Percentiles rank a stretch among this genome's conserved stretches.
These are phyloP conservation scores for Eupelmus urozonus DNA, from an alignment of 2,888 invertebrate genomes.

Conservation along the genomic window DNA sequence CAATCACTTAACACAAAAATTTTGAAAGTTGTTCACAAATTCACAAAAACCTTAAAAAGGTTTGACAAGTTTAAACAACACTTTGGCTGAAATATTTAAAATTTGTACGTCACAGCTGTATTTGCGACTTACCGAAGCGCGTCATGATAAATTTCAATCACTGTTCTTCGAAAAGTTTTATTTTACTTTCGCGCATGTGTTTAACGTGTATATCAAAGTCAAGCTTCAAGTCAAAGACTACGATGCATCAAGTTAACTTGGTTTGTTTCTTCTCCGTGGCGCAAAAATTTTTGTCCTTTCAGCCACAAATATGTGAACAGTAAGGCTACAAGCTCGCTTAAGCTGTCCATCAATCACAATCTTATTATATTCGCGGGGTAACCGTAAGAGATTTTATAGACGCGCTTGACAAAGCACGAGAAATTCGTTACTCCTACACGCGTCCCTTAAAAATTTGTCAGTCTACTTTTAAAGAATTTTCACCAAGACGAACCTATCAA, in stretches of 20 bases:
- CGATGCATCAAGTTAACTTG: slow-evolving; percentile 26
- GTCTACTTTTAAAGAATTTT: too few species aligned
- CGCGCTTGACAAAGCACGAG: neutral
- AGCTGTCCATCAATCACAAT: slow-evolving; percentile 32
- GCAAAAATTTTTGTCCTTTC: neutral
- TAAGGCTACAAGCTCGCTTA: slow-evolving; percentile 3
- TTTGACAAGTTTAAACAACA: too few species aligned
- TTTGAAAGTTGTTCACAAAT: too few species aligned
- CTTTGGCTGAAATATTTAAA: too few species aligned
- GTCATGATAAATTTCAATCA: too few species aligned
- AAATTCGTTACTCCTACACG: neutral
- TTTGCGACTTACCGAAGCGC: too few species aligned
- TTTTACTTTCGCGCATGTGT: neutral
- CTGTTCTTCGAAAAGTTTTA: too few species aligned
- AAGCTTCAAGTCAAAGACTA: neutral
- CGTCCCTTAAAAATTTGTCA: neutral
- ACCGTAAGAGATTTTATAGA: neutral
- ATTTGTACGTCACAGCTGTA: too few species aligned
- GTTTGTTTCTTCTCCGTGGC: neutral
- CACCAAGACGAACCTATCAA: too few species aligned
- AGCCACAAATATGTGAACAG: slow-evolving; percentile 18
- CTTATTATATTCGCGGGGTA: slow-evolving; percentile 10
- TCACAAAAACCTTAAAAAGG: too few species aligned
- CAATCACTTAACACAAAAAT: too few species aligned
- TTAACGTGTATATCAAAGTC: slow-evolving; percentile 1